Base-by-base conservation (phyloP, 2,888 invertebrate species). In the Byasa hedistus region DNA sequence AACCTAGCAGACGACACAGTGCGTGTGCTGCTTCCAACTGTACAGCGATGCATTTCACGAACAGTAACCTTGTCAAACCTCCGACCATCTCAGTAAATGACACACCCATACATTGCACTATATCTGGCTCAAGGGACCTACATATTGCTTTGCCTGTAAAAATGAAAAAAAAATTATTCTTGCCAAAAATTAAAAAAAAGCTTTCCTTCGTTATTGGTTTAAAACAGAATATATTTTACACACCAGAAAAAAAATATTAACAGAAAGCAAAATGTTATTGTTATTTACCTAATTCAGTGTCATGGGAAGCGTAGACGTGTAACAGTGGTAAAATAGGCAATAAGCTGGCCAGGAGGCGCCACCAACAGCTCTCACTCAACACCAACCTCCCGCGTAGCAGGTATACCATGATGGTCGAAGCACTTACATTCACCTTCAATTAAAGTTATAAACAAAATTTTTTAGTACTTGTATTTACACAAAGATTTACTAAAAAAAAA, bases 381-480 rank as follows among this genome's bases (percentile, higher is more conserved):
- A 94, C 86, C 70, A 94, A 77, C 72, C 94, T 93, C 19, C 94
- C 94, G 73, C 95, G 94, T 44, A 95, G 76, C 23, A 95, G 80
- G 73, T 93, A 93, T 27, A 94, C 74, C 76, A 95, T 79, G 72
- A 95, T 94, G 66, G 94, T 93, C 72, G 93, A 92, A 0, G 94
- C 92, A 71, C 90, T 89, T 39, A 80, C 83, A 77, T 87, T 89
- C 56, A 95, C 91, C 95, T 95, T 76, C 15, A 85, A 83, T 55
- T 60, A 75, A 72, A 57, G 36, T 57, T 36, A 65, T 17, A 59
- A 56, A 21, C 23, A 58, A 54, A 5, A 22, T 54, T n/a, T 8
- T 44, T 36, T 8, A 2, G 8, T 36, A 39, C 12, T 12, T 15
- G 12, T 39, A 2, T 39, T 39, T 17, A 39, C 15, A 1, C 2